Base-by-base conservation (phyloP, 23 tunicate species). In the Oikopleura dioica region DNA sequence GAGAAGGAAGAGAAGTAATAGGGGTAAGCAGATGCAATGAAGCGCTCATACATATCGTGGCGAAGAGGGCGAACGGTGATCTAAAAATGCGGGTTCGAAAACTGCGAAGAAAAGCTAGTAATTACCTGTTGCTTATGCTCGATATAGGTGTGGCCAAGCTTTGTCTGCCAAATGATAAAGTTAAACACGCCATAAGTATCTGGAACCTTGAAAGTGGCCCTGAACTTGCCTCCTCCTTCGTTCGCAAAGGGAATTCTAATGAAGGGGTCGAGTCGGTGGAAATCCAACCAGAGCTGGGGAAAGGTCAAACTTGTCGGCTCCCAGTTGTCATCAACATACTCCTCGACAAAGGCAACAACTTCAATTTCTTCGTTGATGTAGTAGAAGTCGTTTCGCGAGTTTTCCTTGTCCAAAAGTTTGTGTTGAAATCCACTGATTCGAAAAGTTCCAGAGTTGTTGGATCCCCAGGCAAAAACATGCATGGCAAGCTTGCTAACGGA, bases 101-200 rank as follows among this genome's bases (percentile, higher is more conserved):
- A 68, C 26, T 16, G n/a, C n/a, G n/a, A n/a, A n/a, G n/a, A n/a
- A n/a, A n/a, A n/a, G n/a, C n/a, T n/a, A n/a, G n/a, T n/a, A n/a
- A n/a, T n/a, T n/a, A n/a, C n/a, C n/a, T n/a, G n/a, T n/a, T n/a
- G n/a, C n/a, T n/a, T n/a, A n/a, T n/a, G n/a, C n/a, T n/a, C n/a
- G 37, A 89, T 76, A 82, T 84, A 89, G 51, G 96, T 84, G 81
- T 87, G 84, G 1, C 96, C 96, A 37, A 89, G 75, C 75, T 89
- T 77, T 9, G 83, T 35, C 82, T 89, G 84, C 55, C 82, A 78
- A 38, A 89, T 77, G 38, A 84, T 89, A 76, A 89, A 89, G 59
- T 89, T 89, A 63, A 84, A 89, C 35, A 89, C 96, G 16, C 96
- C 96, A 50, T 89, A 89, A 2, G 84, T 89, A 79, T 89, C 96